Evolutionary conservation across 2,797 vertebrate species (phyloP), one percentile per base, ranked within the genome.

Genomic region (Apodemus agrarius): DNA sequence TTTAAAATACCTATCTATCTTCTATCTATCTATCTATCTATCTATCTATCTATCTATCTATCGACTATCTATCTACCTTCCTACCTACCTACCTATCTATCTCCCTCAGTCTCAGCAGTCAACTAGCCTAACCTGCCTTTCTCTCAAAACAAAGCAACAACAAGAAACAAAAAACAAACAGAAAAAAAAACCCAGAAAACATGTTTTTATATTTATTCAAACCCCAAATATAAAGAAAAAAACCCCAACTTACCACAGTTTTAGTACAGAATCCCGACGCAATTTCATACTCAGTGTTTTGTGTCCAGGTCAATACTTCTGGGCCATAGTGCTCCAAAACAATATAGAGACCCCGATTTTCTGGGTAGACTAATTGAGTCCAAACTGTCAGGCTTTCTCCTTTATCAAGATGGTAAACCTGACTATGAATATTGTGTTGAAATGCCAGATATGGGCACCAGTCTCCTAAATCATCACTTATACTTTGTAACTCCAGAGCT

Each of bases 341-440:
- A 79, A 90, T 46, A 59, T 75, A 24, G 16, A 98, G 22, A 61
- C 97, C 93, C 37, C 2, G 0, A 49, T 96, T 96, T 95, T 98
- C 97, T 54, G 86, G 76, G 93, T 98, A 98, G 79, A 97, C 80
- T 87, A 97, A 7, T 83, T 97, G 96, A 92, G 40, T 22, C 97
- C 96, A 98, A 90, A 97, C 0, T 11, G 72, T 91, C 61, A 98
- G 12, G 8, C 24, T 54, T 3, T 96, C 31, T 96, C 96, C 80
- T 40, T 97, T 98, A 85, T 98, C 96, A 80, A 98, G 10, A 90
- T 81, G n/a, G 81, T 86, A 87, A 95, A 69, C 52, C 67, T 69
- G 67, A 31, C 24, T 0, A 12, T 1, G 0, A 17, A 98, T 43
- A 94, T 63, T 91, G 92, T 87, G 52, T 7, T 97, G 69, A 96